Base-by-base conservation (phyloP, 2,888 invertebrate species). In the Xiphydria camelus region DNA sequence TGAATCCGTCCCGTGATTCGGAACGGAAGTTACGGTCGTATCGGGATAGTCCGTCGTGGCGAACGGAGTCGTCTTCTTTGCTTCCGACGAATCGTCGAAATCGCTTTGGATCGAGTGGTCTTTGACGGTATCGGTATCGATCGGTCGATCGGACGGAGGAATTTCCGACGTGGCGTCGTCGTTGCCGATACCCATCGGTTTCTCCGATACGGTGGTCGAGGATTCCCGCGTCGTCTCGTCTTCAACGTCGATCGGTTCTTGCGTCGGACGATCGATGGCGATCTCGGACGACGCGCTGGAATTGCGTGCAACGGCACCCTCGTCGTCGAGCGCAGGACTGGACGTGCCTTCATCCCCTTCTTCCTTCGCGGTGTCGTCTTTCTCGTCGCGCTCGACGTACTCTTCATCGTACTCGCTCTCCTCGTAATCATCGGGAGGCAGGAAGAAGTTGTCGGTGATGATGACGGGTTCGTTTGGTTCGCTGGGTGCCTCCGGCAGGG, bases 361-460 rank as follows among this genome's bases (percentile, higher is more conserved):
- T 26, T 46, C 31, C 9, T 9, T n/a, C 17, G 21, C 34, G 6
- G 25, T n/a, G n/a, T 41, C 29, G 7, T 43, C 23, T 23, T 40
- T 35, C 18, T 46, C 52, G 2, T 48, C 33, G 2, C 36, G 31
- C 4, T 44, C 36, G n/a, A 26, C 12, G 10, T 51, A 47, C 12
- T 57, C 48, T 4, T 56, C 51, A 15, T 52, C 52, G 12, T 58
- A 53, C 2, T 52, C 52, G n/a, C 49, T 51, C 5, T 58, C 49
- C 20, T 52, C 59, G 22, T 62, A 60, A 12, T 53, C 42, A 9
- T 57, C 45, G 5, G 55, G 47, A 0, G 74, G 74, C 6, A 69
- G 65, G 49, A 73, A 75, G 51, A 75, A 75, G 23, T 75, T 69
- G 40, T 75, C 74, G 0, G 75, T 75, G 21, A 75, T 74, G 20